Evolutionary conservation across 2,888 invertebrate species (phyloP).

Genomic region (Phortica magna): DNA sequence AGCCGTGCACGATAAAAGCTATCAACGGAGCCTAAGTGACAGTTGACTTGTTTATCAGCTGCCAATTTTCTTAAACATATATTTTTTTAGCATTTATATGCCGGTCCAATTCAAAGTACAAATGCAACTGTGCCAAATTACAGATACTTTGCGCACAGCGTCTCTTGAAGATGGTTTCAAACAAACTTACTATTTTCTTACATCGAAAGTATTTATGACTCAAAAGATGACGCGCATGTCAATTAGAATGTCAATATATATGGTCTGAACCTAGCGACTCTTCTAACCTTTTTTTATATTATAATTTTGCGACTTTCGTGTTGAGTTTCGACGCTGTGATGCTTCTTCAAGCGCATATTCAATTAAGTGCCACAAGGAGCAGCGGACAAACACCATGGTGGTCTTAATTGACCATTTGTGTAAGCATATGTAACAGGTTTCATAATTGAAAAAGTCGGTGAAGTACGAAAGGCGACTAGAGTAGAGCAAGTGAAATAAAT

Average conservation of each 20-base stretch:
- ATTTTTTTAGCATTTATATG: neutral
- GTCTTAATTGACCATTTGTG: conserved; percentile 1
- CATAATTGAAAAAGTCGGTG: neutral
- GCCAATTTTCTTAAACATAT: conserved; percentile 57
- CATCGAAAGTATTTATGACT: too few species aligned
- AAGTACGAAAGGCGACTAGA: too few species aligned
- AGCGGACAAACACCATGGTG: neutral
- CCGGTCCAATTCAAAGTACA: conserved; percentile 35
- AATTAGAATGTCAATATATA: too few species aligned
- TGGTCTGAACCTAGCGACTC: too few species aligned
- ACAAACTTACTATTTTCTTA: too few species aligned
- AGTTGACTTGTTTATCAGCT: conserved; percentile 76
- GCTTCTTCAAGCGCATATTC: neutral
- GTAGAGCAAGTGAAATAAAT: too few species aligned
- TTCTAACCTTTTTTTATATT: too few species aligned
- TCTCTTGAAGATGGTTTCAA: too few species aligned
- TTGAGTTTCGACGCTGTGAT: neutral
- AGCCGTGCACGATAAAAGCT: conserved; percentile 60
- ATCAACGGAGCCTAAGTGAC: conserved; percentile 69
- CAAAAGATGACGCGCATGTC: too few species aligned
- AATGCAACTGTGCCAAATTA: conserved; percentile 47
- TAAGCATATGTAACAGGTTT: neutral
- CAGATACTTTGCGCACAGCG: too few species aligned
- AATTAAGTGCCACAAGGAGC: neutral
- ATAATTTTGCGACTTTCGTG: too few species aligned